A percentile compares a stretch with the other conserved stretches of the same genome.
Evolutionary conservation across 2,797 vertebrate genomes (phyloP).

Genomic region (Eulemur mongoz): DNA sequence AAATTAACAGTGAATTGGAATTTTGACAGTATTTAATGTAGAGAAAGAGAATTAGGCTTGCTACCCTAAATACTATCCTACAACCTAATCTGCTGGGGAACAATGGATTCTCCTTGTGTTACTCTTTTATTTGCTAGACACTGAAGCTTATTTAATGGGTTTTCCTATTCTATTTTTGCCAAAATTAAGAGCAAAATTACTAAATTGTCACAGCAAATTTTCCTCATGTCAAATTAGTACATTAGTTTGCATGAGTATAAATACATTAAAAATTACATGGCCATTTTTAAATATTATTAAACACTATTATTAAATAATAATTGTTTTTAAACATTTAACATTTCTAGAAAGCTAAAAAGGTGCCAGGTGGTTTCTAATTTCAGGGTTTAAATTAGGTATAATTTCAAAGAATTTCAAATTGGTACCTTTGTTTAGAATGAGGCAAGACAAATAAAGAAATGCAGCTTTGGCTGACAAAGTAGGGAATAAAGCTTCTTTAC

Average conservation of each 20-base stretch:
- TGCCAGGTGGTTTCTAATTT: not conserved
- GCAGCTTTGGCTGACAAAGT: not conserved
- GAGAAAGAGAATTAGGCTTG: not conserved
- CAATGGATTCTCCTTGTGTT: not conserved
- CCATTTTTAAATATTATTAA: not conserved
- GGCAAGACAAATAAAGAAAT: not conserved
- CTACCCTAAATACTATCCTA: not conserved
- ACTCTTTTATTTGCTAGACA: not conserved
- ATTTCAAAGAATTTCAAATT: slow-evolving; percentile 24
- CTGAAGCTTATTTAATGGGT: not conserved
- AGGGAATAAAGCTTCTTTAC: not conserved
- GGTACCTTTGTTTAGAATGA: not conserved
- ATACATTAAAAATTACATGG: not conserved
- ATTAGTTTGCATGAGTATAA: not conserved
- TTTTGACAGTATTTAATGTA: not conserved
- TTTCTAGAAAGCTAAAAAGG: slow-evolving; percentile 3
- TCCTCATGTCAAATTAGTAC: not conserved
- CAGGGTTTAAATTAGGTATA: not conserved
- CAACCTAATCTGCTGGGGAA: not conserved
- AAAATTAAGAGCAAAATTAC: not conserved
- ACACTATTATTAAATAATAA: not conserved
- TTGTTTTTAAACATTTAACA: slow-evolving; percentile 16
- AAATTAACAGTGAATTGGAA: slow-evolving; percentile 13
- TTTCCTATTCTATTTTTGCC: not conserved
- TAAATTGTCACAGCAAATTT: not conserved